Base-by-base conservation (phyloP, 2,888 invertebrate species). In the Cantharis nigra region DNA sequence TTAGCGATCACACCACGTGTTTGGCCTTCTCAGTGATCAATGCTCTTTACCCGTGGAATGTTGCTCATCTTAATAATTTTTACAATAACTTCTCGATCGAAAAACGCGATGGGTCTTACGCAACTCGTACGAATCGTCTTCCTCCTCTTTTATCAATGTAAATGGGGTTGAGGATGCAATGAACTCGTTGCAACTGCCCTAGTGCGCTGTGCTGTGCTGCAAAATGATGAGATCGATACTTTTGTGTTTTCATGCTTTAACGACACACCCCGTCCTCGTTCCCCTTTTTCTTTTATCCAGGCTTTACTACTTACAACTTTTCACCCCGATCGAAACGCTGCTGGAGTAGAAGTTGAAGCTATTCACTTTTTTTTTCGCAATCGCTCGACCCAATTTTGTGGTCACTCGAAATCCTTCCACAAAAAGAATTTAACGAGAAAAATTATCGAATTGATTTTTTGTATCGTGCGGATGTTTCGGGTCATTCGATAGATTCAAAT, bases 1-100 rank as follows among this genome's bases (percentile, higher is more conserved):
- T 80, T 80, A 80, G 74, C 77, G 76, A 76, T 80, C 71, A 76
- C 67, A 74, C 77, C 80, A 79, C 79, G 80, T 80, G 80, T 79
- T 76, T 79, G 80, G 79, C 79, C 80, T 80, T 78, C 78, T 73
- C 67, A 26, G 74, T 77, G 78, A 80, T 80, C 78, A 80, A 77
- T 78, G 78, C 75, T 78, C 78, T 78, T 67, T 64, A 67, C 70
- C 49, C 75, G 72, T 74, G 78, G 78, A 80, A 80, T 80, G 72
- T 75, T 75, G 80, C 78, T 76, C 74, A 67, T 75, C 23, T 75
- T 75, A 74, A 70, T 77, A 64, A 33, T 78, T 75, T 78, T 71
- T 75, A 74, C 67, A 72, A 69, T 76, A 74, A 64, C 28, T 72
- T 67, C 11, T 67, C 13, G 20, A 23, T 67, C 65, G 23, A 67